Base-by-base conservation (phyloP, 2,888 invertebrate genomes). In the Clepsis dumicolana region DNA sequence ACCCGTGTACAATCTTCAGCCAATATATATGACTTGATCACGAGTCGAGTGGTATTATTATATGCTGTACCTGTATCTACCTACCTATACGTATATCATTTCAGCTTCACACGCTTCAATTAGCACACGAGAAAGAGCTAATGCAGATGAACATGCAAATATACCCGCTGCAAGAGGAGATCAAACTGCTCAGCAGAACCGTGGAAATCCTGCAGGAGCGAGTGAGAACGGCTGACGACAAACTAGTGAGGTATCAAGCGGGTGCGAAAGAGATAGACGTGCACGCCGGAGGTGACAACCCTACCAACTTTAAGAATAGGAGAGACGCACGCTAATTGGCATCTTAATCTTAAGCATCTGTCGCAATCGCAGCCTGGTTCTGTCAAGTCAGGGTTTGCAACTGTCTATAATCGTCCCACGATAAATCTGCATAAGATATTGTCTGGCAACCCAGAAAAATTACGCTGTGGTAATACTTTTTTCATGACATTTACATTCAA, bases 81-180 rank as follows among this genome's bases (percentile, higher is more conserved):
- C n/a, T n/a, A n/a, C n/a, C n/a, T n/a, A n/a, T n/a, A n/a, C n/a
- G n/a, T n/a, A n/a, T n/a, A n/a, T n/a, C 41, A 57, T 48, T 94
- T 59, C 92, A 97, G 96, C 90, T 97, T 44, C 97, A 96, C 86
- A 96, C 96, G 8, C 94, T 96, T 4, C 96, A 96, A 89, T 90
- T 95, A 75, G 95, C 96, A 2, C 96, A 96, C 79, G 96, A 96
- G 81, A 94, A 96, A 71, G 97, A 96, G 82, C 84, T 97, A 57
- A 93, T 95, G 83, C 95, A 95, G 70, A 95, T 95, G 90, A 94
- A 96, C 76, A 88, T 94, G 82, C 95, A 95, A 75, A 82, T 95
- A 2, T 94, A 93, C 63, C 94, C 95, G 0, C 81, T 95, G 32
- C 91, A 94, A 75, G 94, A 95, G 72, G 95, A 95, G 76, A 89